Evolutionary conservation across 2,888 invertebrate species (phyloP).

Genomic region (Laothoe populi): DNA sequence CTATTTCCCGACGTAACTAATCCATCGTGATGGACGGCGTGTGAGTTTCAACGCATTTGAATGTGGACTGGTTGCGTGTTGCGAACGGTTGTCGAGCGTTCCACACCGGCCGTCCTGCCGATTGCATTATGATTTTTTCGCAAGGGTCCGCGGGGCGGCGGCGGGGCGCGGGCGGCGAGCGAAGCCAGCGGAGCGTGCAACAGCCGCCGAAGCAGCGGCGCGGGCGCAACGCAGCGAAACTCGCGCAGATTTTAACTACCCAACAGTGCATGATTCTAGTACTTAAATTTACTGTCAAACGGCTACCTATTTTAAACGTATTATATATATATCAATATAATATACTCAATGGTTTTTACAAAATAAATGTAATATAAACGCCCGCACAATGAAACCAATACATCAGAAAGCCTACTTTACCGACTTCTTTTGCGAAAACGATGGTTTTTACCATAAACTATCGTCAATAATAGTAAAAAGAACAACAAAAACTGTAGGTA

Average conservation of each 20-base stretch:
- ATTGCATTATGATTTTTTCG: conserved; percentile 84
- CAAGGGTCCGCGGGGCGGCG: conserved; percentile 80
- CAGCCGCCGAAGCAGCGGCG: conserved; percentile 70
- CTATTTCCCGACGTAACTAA: conserved; percentile 75
- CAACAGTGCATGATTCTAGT: conserved; percentile 17
- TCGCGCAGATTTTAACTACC: conserved; percentile 44
- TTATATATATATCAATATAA: not conserved
- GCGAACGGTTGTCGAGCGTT: conserved; percentile 75
- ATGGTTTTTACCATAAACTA: not conserved
- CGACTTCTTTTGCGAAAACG: not conserved
- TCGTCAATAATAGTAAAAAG: not conserved
- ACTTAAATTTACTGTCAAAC: not conserved
- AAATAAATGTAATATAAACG: no score
- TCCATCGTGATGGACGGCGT: conserved; percentile 82
- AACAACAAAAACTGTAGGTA: not conserved
- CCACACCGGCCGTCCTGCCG: conserved; percentile 82
- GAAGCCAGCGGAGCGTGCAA: conserved; percentile 78
- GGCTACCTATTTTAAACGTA: not conserved
- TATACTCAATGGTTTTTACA: not conserved
- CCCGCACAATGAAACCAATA: no score
- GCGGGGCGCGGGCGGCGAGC: conserved; percentile 59
- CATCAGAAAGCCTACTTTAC: not conserved
- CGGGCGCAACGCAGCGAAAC: conserved; percentile 72
- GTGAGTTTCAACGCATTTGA: conserved; percentile 83
- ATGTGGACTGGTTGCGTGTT: conserved; percentile 82